Conservation (phyloP, 1,140 invertebrate species). For the Hydropsyche tenuis region DNA sequence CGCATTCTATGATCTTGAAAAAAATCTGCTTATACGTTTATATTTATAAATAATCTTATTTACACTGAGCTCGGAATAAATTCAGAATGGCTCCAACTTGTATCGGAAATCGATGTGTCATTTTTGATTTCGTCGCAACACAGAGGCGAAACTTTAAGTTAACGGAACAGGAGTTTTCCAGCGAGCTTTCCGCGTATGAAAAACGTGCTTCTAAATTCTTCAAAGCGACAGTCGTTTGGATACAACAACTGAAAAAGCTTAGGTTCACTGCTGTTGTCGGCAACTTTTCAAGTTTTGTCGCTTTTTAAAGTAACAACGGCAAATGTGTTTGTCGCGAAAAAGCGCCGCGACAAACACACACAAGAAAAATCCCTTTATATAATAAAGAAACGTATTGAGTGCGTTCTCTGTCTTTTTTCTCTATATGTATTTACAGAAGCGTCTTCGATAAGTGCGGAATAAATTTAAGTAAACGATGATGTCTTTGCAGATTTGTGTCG, state of each 20-base stretch:
- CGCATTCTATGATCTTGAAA: no score
- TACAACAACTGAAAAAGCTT: constrained; percentile 38
- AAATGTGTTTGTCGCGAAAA: constrained; percentile 1
- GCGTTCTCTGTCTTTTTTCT: neutral
- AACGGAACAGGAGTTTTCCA: neutral
- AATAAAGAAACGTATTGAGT: neutral
- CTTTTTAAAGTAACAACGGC: constrained; percentile 39
- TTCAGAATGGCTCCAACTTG: neutral
- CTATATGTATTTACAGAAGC: no score
- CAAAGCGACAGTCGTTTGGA: constrained; percentile 35
- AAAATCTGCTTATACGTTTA: no score
- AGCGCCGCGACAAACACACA: neutral
- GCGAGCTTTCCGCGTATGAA: constrained; percentile 12
- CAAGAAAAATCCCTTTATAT: neutral
- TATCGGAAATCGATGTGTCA: neutral
- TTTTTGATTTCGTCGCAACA: neutral
- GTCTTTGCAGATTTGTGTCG: constrained; percentile 29
- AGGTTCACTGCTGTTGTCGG: constrained; percentile 28
- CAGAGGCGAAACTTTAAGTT: neutral
- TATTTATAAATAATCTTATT: no score
- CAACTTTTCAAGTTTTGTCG: constrained; percentile 38
- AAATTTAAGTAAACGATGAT: constrained; percentile 25
- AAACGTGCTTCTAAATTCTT: constrained; percentile 24
- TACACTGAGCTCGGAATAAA: no score
- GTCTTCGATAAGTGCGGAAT: neutral